Base-by-base conservation (phyloP, 1,140 invertebrate species). In the Drosophila cardini region DNA sequence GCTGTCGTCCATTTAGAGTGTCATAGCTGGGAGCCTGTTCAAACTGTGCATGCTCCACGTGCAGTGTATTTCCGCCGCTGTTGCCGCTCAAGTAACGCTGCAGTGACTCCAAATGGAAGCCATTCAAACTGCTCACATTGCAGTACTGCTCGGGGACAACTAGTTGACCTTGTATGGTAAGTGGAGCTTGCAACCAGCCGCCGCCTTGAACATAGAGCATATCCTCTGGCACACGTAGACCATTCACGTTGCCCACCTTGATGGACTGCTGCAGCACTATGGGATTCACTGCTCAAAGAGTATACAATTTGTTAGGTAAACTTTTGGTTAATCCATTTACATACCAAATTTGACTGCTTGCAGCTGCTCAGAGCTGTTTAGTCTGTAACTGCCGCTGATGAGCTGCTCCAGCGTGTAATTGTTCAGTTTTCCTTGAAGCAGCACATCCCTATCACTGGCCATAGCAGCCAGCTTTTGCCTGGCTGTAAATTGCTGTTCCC, bases 301-400 rank as follows among this genome's bases (percentile, higher is more conserved):
- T 30, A 48, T 5, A 5, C 3, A 18, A 43, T 11, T 34, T 21
- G 15, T 13, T 10, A 6, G 9, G 10, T 2, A 30, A 70, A 5
- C 11, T 45, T 16, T 45, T 7, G 42, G 0, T 16, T 13, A 13
- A 45, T 16, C 13, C 10, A 11, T 7, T 0, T 36, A n/a, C 79
- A 90, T 69, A 93, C 92, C 86, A 84, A 93, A 93, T 57, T 69
- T 77, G 10, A 87, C 91, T 7, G 64, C 32, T 57, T 84, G 58
- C 67, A 93, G 83, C 32, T 77, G 58, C 58, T 90, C 82, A 40
- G 80, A 70, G 53, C 86, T 84, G 77, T 93, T 92, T 1, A 90
- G 72, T 72, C 92, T 92, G 21, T 93, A 92, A 50, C 91, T 92
- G 2, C 91, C 82, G 9, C 69, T 67, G 18, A 89, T 53, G 6